Evolutionary conservation across 2,888 invertebrate genomes (phyloP).

Genomic region (Chloroclystis v-ata): DNA sequence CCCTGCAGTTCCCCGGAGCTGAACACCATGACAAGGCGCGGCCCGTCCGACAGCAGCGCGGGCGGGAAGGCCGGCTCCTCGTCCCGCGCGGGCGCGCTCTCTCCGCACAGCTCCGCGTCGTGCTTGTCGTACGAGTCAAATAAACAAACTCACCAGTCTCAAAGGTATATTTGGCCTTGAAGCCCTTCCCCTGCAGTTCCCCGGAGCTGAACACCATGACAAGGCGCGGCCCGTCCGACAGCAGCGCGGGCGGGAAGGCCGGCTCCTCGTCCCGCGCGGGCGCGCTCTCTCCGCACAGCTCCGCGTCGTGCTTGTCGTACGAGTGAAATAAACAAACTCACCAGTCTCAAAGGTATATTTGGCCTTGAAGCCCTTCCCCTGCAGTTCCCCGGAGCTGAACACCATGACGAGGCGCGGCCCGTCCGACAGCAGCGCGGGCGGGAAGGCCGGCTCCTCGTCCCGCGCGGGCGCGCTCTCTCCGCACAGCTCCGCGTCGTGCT

Average conservation of each 20-base stretch:
- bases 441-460: slow-evolving; percentile 71
- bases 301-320: too few relatives aligned
- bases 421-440: slow-evolving; percentile 90
- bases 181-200: neutral
- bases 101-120: too few relatives aligned
- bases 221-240: too few relatives aligned
- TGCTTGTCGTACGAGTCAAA: too few relatives aligned
- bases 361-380: slow-evolving; percentile 94
- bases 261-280: too few relatives aligned
- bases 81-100: too few relatives aligned
- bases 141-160: too few relatives aligned
- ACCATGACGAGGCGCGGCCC: slow-evolving; percentile 96
- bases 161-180: neutral
- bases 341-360: slow-evolving; percentile 91
- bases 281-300: too few relatives aligned
- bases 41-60: too few relatives aligned
- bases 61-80: too few relatives aligned
- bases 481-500: slow-evolving; percentile 95
- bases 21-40: neutral
- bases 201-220: neutral
- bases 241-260: too few relatives aligned
- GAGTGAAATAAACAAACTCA: too few relatives aligned
- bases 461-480: slow-evolving; percentile 77
- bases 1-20: neutral
- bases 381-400: slow-evolving; percentile 94